Evolutionary conservation across 35 echinoderm and acorn worm genomes (phyloP).

Genomic region (Chiridota heheva): DNA sequence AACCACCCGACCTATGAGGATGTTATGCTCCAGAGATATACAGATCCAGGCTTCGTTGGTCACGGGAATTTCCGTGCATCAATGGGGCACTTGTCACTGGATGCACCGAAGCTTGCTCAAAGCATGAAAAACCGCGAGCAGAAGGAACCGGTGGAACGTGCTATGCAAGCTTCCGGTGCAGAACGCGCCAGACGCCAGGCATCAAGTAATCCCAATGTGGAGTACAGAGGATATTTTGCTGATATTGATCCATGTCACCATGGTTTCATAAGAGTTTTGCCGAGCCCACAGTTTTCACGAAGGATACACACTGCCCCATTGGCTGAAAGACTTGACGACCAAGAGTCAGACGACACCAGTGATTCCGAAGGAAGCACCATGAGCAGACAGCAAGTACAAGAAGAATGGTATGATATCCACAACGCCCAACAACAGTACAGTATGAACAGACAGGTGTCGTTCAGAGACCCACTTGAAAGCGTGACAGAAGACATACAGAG

Average conservation of each 20-base stretch:
- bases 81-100: not conserved
- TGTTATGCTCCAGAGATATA: not conserved
- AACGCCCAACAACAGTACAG: no score
- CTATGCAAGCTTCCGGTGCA: slow-evolving; percentile 19
- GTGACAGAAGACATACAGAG: slow-evolving; percentile 5
- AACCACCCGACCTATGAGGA: no score
- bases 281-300: not conserved
- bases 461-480: slow-evolving; percentile 36
- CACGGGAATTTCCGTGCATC: not conserved
- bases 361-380: not conserved
- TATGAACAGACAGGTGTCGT: slow-evolving; percentile 13
- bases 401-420: no score
- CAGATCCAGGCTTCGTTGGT: not conserved
- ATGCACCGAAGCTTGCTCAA: not conserved
- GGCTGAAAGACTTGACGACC: not conserved
- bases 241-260: not conserved
- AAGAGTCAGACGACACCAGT: not conserved
- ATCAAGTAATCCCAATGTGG: not conserved
- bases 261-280: not conserved
- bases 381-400: not conserved
- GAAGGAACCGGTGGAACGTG: not conserved
- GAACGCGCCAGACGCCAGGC: not conserved
- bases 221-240: not conserved
- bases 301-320: not conserved
- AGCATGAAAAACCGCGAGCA: not conserved